Evolutionary conservation across 2,888 invertebrate genomes (phyloP).

Genomic region (Caenorhabditis becei): DNA sequence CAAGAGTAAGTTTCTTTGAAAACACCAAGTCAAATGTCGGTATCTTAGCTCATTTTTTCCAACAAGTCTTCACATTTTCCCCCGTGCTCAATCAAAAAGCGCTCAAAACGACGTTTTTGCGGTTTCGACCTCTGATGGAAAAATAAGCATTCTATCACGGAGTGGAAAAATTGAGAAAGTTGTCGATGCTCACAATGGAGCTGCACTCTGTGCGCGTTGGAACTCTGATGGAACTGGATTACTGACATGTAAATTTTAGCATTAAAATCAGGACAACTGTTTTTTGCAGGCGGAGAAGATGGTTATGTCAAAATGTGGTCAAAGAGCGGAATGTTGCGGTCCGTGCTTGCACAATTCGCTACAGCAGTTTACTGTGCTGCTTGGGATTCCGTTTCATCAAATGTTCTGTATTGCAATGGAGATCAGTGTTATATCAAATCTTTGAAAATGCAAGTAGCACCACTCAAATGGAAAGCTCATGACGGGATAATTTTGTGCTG

Average conservation of each 20-base stretch:
- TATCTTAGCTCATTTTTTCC: constrained; percentile 64
- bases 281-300: constrained; percentile 93
- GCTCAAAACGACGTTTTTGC: constrained; percentile 66
- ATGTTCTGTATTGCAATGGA: constrained; percentile 85
- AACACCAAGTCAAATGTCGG: neutral
- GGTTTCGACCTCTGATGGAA: constrained; percentile 82
- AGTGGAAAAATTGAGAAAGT: constrained; percentile 94
- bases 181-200: constrained; percentile 91
- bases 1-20: constrained; percentile 52
- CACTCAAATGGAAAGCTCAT: constrained; percentile 91
- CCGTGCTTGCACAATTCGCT: constrained; percentile 87
- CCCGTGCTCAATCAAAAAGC: constrained; percentile 56
- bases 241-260: constrained; percentile 86
- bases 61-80: constrained; percentile 68
- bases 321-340: constrained; percentile 91
- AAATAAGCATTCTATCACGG: constrained; percentile 91
- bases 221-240: constrained; percentile 96
- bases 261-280: no score
- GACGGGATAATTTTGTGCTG: constrained; percentile 90
- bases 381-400: constrained; percentile 76
- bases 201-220: constrained; percentile 93
- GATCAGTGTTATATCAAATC: constrained; percentile 85
- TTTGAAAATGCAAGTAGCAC: constrained; percentile 82
- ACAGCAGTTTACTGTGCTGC: constrained; percentile 83
- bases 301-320: constrained; percentile 98